These are phyloP conservation scores for Aulostomus chinensis DNA, from an alignment of 2,797 vertebrate genomes.

Conservation along the genomic window DNA sequence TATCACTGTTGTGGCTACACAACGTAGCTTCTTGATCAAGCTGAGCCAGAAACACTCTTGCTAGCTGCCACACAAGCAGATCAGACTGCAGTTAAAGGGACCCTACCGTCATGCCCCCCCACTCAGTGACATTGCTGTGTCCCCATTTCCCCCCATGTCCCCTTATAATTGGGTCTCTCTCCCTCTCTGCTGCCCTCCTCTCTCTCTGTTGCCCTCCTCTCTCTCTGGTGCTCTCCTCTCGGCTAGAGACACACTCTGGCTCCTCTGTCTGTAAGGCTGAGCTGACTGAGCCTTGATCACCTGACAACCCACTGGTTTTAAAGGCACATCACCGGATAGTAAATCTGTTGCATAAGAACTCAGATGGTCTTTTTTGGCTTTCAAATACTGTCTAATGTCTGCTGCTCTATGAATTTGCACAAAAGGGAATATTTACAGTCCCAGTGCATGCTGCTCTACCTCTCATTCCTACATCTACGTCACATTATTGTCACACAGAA, in stretches of 20 bases:
- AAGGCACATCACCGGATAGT: conserved; percentile 77
- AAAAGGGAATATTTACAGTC: too few relatives aligned
- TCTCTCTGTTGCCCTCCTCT: too few relatives aligned
- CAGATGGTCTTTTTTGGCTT: neutral
- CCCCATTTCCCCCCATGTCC: conserved; percentile 64
- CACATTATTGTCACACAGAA: too few relatives aligned
- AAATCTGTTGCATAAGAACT: conserved; percentile 64
- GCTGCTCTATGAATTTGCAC: neutral
- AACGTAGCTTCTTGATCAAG: conserved; percentile 85
- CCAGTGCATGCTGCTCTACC: too few relatives aligned
- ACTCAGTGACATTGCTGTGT: conserved; percentile 57
- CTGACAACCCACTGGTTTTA: conserved; percentile 83
- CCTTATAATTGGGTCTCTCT: conserved; percentile 70
- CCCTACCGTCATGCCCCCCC: conserved; percentile 31
- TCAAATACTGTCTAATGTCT: neutral
- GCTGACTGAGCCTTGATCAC: conserved; percentile 77
- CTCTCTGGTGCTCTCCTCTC: too few relatives aligned
- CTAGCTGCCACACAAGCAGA: conserved; percentile 56
- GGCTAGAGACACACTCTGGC: conserved; percentile 57
- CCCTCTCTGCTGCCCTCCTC: conserved; percentile 32
- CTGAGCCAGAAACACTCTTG: conserved; percentile 77
- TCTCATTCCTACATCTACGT: too few relatives aligned
- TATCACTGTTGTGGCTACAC: conserved; percentile 86
- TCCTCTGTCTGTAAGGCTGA: conserved; percentile 66
- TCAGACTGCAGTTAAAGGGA: conserved; percentile 71